These are phyloP conservation scores for Lethrus apterus DNA, from an alignment of 1,140 invertebrate genomes.

Conservation along the genomic window DNA sequence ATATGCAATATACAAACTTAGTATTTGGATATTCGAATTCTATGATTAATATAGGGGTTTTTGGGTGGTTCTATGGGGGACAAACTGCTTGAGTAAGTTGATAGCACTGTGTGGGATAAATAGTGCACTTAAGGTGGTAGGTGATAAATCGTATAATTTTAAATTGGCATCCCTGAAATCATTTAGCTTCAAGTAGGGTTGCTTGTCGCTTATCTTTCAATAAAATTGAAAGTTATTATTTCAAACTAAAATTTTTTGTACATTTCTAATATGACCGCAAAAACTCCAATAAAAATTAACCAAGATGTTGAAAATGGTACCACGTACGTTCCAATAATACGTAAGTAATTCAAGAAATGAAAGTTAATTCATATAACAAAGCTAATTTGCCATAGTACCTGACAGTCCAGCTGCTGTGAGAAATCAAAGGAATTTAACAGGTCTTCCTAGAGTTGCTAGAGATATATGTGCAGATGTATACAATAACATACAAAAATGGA, in stretches of 20 bases:
- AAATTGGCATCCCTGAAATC: too few relatives aligned
- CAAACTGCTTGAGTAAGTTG: too few relatives aligned
- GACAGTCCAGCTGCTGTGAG: slow-evolving; percentile 29
- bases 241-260: neutral
- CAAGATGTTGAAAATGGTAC: neutral
- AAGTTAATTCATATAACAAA: slow-evolving; percentile 1
- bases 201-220: too few relatives aligned
- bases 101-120: too few relatives aligned
- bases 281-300: slow-evolving; percentile 10
- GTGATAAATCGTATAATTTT: too few relatives aligned
- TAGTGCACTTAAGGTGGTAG: too few relatives aligned
- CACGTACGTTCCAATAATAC: neutral
- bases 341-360: slow-evolving; percentile 7
- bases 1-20: too few relatives aligned
- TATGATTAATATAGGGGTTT: too few relatives aligned
- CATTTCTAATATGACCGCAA: neutral
- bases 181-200: too few relatives aligned
- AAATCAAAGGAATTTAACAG: slow-evolving; percentile 37
- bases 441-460: slow-evolving; percentile 30
- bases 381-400: slow-evolving; percentile 23
- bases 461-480: slow-evolving; percentile 38
- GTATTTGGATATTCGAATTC: too few relatives aligned
- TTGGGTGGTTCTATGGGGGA: too few relatives aligned
- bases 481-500: slow-evolving; percentile 40
- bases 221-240: slow-evolving; percentile 1